Evolutionary conservation across 2,888 invertebrate species (phyloP).

Genomic region (Synergus japonicus): DNA sequence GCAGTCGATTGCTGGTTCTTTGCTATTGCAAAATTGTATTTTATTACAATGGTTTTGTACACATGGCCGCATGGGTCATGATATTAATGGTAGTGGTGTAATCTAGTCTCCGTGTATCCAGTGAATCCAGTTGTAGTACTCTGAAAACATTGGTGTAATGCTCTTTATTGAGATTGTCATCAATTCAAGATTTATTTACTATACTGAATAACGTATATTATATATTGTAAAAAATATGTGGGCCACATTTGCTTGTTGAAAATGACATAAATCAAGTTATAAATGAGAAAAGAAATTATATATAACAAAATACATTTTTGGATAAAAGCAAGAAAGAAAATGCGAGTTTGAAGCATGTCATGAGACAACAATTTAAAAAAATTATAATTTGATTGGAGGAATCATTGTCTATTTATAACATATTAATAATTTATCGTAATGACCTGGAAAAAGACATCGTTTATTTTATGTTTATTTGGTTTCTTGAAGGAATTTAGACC

Average conservation of each 20-base stretch:
- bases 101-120: not conserved
- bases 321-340: not conserved
- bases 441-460: slow-evolving; percentile 85
- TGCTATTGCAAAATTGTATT: not conserved
- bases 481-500: slow-evolving; percentile 92
- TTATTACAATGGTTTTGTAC: too few species aligned
- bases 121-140: not conserved
- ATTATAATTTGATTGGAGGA: not conserved
- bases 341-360: not conserved
- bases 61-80: too few species aligned
- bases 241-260: not conserved
- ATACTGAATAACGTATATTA: not conserved
- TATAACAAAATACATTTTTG: not conserved
- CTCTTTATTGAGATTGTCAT: not conserved
- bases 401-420: not conserved
- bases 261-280: not conserved
- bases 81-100: not conserved
- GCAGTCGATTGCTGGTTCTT: not conserved
- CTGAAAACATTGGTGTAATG: not conserved
- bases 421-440: slow-evolving; percentile 51
- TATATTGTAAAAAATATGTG: not conserved
- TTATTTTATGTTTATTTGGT: slow-evolving; percentile 88
- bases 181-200: not conserved
- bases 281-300: not conserved
- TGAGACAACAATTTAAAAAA: not conserved